Evolutionary conservation across 1,140 invertebrate genomes (phyloP).

Genomic region (Hydropsyche tenuis): DNA sequence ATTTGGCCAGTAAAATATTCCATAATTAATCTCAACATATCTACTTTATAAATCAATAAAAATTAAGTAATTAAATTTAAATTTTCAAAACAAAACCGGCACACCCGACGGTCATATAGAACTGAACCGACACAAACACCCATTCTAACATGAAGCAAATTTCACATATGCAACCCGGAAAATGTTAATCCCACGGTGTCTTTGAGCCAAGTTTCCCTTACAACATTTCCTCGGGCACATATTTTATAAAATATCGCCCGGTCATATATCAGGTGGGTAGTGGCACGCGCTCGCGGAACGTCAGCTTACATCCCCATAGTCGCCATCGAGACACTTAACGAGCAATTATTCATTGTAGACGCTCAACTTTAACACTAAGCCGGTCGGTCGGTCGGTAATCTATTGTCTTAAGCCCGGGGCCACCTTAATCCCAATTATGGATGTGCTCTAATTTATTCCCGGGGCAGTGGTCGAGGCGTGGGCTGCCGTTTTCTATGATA

Average conservation of each 20-base stretch:
- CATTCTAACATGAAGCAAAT: no score
- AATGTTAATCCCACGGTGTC: neutral
- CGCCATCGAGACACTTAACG: slow-evolving; percentile 16
- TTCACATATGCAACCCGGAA: neutral
- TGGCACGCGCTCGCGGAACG: no score
- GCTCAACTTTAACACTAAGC: slow-evolving; percentile 17
- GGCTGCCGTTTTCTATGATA: neutral
- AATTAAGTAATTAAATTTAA: no score
- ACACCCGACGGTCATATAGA: no score
- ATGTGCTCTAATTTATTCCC: slow-evolving; percentile 37
- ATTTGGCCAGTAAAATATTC: no score
- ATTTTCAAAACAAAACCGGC: no score
- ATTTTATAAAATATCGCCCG: neutral
- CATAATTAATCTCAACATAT: no score
- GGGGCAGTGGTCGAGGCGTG: neutral
- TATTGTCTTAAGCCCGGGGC: slow-evolving; percentile 17
- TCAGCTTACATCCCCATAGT: neutral
- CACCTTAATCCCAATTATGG: slow-evolving; percentile 36
- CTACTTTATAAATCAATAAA: no score
- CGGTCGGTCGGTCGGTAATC: slow-evolving; percentile 1
- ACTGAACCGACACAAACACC: no score
- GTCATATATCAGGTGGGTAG: no score
- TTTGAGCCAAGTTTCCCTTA: neutral
- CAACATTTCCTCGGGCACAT: neutral
- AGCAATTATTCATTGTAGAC: slow-evolving; percentile 30